Conservation (phyloP, 2,888 invertebrate genomes). For the Eurois occulta region DNA sequence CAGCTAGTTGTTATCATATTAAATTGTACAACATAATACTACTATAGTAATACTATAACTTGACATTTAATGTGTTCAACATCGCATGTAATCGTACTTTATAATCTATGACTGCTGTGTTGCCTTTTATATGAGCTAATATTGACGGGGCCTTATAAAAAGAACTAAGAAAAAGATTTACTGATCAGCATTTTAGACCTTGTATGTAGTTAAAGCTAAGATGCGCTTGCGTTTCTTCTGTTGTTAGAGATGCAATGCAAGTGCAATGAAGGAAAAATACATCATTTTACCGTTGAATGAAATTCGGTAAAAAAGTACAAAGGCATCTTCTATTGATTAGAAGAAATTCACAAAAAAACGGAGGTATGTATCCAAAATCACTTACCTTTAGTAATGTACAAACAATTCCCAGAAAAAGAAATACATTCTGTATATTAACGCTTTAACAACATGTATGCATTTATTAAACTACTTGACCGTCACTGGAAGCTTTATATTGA, state of each 20-base stretch:
- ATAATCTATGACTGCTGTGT: slow-evolving; percentile 38
- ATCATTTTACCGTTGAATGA: background rate
- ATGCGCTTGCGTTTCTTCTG: background rate
- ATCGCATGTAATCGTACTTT: slow-evolving; percentile 26
- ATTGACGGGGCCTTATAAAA: slow-evolving; percentile 65
- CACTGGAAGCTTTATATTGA: no score
- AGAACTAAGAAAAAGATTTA: slow-evolving; percentile 32
- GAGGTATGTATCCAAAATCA: background rate
- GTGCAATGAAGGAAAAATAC: background rate
- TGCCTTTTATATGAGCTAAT: slow-evolving; percentile 53
- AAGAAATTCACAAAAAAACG: background rate
- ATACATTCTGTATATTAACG: background rate
- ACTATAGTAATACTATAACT: slow-evolving; percentile 20
- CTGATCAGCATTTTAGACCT: slow-evolving; percentile 17
- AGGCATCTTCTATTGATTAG: background rate
- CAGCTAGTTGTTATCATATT: slow-evolving; percentile 40
- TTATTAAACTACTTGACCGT: no score
- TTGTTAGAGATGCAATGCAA: background rate
- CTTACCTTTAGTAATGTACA: background rate
- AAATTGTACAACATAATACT: slow-evolving; percentile 37
- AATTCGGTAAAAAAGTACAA: slow-evolving; percentile 18
- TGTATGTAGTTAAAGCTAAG: slow-evolving; percentile 8
- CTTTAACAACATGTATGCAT: slow-evolving; percentile 21
- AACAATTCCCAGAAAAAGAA: background rate
- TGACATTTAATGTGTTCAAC: slow-evolving; percentile 42